phyloP scores from a whole-genome alignment of 2,888 invertebrate genomes.

The Cephus spinipes region DNA sequence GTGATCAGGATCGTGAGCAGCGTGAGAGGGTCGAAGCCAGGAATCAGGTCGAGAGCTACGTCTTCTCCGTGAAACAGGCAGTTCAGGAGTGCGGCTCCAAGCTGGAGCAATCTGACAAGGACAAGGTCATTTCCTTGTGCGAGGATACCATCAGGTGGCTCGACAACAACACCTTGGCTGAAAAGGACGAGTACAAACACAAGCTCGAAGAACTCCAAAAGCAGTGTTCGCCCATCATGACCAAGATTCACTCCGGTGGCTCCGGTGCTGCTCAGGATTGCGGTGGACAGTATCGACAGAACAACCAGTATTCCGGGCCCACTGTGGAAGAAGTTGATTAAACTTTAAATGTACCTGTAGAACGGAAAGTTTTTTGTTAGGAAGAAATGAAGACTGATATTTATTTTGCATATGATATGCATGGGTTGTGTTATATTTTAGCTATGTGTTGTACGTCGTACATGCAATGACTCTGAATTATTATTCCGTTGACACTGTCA shows the following conservation, averaged over 20 bases:
- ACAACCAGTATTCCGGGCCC: constrained; percentile 68
- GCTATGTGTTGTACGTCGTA: too few species aligned
- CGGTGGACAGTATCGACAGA: constrained; percentile 51
- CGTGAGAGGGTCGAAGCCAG: constrained; percentile 76
- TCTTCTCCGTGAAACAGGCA: constrained; percentile 78
- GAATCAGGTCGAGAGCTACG: constrained; percentile 80
- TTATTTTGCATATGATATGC: too few species aligned
- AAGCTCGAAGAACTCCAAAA: constrained; percentile 71
- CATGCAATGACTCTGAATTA: too few species aligned
- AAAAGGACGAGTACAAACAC: constrained; percentile 76
- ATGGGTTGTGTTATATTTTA: too few species aligned
- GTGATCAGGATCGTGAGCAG: constrained; percentile 79
- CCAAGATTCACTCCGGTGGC: constrained; percentile 68
- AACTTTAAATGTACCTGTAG: constrained; percentile 8
- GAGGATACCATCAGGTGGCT: constrained; percentile 75
- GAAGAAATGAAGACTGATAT: too few species aligned
- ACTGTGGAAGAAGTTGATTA: constrained; percentile 81
- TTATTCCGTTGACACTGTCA: too few species aligned
- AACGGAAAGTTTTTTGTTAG: too few species aligned
- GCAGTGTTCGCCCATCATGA: constrained; percentile 72
- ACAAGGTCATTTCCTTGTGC: constrained; percentile 69
- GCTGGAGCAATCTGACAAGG: constrained; percentile 75
- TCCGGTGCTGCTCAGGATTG: constrained; percentile 45
- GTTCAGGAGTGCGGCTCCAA: constrained; percentile 75
- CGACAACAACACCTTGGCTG: constrained; percentile 75